Evolutionary conservation across 2,888 invertebrate species (phyloP), one percentile per base, ranked within the genome.

Genomic region (Eudemis profundana): DNA sequence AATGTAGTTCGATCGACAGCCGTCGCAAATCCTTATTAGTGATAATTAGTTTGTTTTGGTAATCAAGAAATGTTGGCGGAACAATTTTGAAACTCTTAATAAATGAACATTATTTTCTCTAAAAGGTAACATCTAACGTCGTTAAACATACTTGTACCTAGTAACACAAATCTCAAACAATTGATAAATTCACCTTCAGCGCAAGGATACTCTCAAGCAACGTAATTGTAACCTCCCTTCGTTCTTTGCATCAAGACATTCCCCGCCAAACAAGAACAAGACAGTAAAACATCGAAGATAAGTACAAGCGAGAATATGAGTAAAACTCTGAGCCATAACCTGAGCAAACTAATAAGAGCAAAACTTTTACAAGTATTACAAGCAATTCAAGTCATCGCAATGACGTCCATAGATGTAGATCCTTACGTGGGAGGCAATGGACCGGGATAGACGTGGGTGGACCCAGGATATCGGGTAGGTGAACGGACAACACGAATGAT

Each of bases 371-470:
- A 46, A 44, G 40, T 49, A 64, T 64, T 57, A 64, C 57, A 51
- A 44, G 57, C 57, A 64, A 64, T 64, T 44, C 44, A 23, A 44
- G 44, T 36, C 56, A 56, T 19, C 36, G 57, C 57, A 47, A 59
- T 47, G 53, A 60, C 29, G 53, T 65, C 38, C 59, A 40, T 47
- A 59, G 65, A 57, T 64, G 62, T 42, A 59, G 27, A 49, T 50
- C 49, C 23, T 51, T 27, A 15, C 68, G 86, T 85, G 78, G 86
- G 85, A 72, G 76, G 80, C 67, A 76, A 81, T 73, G 73, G 79
- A 71, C 78, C 75, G 72, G 79, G 79, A 71, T 64, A 78, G 46
- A 4, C 17, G 64, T 65, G 59, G 65, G 65, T 53, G 65, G 51
- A 50, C 49, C 42, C 51, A 60, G 65, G 60, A 65, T 47, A 12